Evolutionary conservation across 2,888 invertebrate species (phyloP), one percentile per base, ranked within the genome.

Genomic region (Mythimna lalbum): DNA sequence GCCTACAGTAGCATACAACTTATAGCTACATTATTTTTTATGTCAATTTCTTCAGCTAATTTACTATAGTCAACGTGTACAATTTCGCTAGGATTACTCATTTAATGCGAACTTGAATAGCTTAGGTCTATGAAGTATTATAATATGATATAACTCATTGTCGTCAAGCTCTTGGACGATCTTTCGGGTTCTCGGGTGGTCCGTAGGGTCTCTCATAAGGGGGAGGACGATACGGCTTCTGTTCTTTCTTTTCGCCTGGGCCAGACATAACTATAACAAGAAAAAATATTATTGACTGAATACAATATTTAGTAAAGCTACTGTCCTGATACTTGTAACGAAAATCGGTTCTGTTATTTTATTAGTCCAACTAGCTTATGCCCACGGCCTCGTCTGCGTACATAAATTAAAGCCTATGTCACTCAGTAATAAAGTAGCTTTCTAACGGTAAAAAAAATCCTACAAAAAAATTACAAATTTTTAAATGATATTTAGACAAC

Each of bases 141-240:
- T 50, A 31, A 14, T 19, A 47, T n/a, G 4, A 0, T 9, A 6
- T 17, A 39, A 4, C 21, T 61, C 17, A 17, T 1, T 10, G 12
- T 43, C 5, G 14, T 83, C 74, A 87, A 4, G 78, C 83, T 65
- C 85, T 86, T 2, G 86, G 87, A 4, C 87, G 87, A 10, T 90
- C 90, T 33, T 86, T 90, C 23, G 75, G 79, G 62, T 80, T 73
- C 17, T 90, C 90, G 1, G 90, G 90, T 3, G 92, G 90, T 31
- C 86, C 89, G 47, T 90, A 80, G 0, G 92, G 92, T 47, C 81
- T 88, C 75, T 93, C 92, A 31, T 93, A 84, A 0, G 91, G 87
- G 0, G 92, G 92, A n/a, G 92, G 92, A 12, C 83, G 86, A 65
- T 80, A 90, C 4, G 93, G 92, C 50, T 90, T 90, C 62, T 89